phyloP scores from a whole-genome alignment of 92 coral and sea anemone genomes.

The Diadumene lineata region DNA sequence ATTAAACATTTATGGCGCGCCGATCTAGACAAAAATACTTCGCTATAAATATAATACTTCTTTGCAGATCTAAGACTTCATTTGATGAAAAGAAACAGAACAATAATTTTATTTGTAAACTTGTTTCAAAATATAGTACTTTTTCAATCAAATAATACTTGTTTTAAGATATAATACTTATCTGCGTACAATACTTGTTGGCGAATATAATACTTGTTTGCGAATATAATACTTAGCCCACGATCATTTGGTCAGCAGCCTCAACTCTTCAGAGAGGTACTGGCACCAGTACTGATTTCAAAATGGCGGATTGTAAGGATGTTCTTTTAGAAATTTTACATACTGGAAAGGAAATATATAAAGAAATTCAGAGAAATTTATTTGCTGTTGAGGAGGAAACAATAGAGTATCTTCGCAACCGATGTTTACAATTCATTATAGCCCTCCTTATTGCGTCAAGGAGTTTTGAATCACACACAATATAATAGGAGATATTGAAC shows the following conservation, averaged over 20 bases:
- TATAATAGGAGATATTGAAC: too few species aligned
- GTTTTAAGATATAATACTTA: too few species aligned
- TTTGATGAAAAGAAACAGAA: too few species aligned
- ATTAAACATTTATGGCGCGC: too few species aligned
- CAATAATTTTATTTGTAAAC: too few species aligned
- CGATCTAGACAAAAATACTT: too few species aligned
- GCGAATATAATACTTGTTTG: slow-evolving; percentile 36
- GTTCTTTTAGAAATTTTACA: slow-evolving; percentile 22
- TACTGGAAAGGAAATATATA: slow-evolving; percentile 34
- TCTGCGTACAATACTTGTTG: neutral
- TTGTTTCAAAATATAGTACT: too few species aligned
- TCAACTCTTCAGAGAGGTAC: slow-evolving; percentile 15
- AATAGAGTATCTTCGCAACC: slow-evolving; percentile 26
- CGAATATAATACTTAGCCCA: slow-evolving; percentile 47
- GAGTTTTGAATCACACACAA: slow-evolving; percentile 1
- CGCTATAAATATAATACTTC: too few species aligned
- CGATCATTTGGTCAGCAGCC: slow-evolving; percentile 28
- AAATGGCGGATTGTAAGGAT: slow-evolving; percentile 8
- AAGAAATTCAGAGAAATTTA: slow-evolving; percentile 34
- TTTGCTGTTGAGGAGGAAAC: slow-evolving; percentile 25
- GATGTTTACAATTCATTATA: slow-evolving; percentile 23
- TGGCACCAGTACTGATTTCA: slow-evolving; percentile 15
- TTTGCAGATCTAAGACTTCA: too few species aligned
- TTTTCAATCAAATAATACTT: too few species aligned
- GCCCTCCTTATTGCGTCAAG: slow-evolving; percentile 24